Base-by-base conservation (phyloP, 2,888 invertebrate species). In the Polyommatus iphigenia region DNA sequence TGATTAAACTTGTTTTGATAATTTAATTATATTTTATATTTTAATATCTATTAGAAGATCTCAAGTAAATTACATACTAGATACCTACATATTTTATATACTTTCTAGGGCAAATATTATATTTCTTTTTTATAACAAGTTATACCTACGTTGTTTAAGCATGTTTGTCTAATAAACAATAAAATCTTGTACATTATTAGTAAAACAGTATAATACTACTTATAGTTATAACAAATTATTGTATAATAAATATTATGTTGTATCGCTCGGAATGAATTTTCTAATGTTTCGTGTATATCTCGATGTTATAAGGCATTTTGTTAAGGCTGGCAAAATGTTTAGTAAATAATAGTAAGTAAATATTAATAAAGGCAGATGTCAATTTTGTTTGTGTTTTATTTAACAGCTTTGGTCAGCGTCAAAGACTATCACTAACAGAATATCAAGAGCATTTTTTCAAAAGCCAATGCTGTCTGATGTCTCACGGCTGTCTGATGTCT, bases 251-350 rank as follows among this genome's bases (percentile, higher is more conserved):
- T 73, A 13, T 73, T 6, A 15, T 75, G 50, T 75, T 50, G 50
- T 50, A 75, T 50, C 15, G 20, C 32, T 41, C 32, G n/a, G n/a
- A 20, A 24, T 24, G 59, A 78, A 73, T 71, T 77, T 78, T 78
- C 67, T 77, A 72, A 77, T 75, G 54, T 72, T 59, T 59, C 41
- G 29, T 76, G 54, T 76, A 77, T 77, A 77, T 79, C 78, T 80
- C 46, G 78, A 76, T 78, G 71, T 79, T 79, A 76, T 24, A 73
- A 13, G 82, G 82, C 91, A 92, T 92, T 92, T 92, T 92, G 92
- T 85, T 81, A 88, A 88, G 92, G 93, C 93, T 93, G 93, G 88
- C 92, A 91, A 91, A 92, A 91, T 91, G 91, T 89, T 32, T 80
- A 76, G 82, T 84, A 81, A 85, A 83, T 83, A 84, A 84, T 84